Percentiles rank a stretch among this genome's conserved stretches.
Evolutionary conservation across 37 sponge, comb jelly and placozoan species (phyloP).

Genomic region (Halisarca cf. caerulea): DNA sequence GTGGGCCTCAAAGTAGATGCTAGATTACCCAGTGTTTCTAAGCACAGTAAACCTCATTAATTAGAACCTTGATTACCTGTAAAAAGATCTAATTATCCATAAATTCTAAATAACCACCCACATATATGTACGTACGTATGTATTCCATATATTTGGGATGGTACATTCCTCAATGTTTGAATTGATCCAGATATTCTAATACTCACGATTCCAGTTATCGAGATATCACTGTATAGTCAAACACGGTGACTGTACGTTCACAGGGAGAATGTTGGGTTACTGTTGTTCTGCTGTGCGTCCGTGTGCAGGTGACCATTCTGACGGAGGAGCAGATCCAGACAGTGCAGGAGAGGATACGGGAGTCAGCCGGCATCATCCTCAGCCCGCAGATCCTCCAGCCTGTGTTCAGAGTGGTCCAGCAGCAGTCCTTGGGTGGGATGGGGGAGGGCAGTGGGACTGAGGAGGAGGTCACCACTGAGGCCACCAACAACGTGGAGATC

Average conservation of each 20-base stretch:
- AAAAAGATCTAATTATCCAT: too few relatives aligned
- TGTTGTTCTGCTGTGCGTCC: too few relatives aligned
- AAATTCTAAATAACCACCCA: too few relatives aligned
- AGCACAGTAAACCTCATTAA: too few relatives aligned
- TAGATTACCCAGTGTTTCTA: too few relatives aligned
- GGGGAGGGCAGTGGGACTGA: conserved; percentile 1
- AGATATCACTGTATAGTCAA: neutral
- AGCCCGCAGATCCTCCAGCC: conserved; percentile 22
- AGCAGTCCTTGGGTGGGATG: neutral
- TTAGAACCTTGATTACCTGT: too few relatives aligned
- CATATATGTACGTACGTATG: too few relatives aligned
- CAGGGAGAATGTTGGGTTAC: neutral
- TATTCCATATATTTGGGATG: too few relatives aligned
- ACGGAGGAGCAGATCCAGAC: conserved; percentile 7
- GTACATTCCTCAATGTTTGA: too few relatives aligned
- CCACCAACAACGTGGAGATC: conserved; percentile 23
- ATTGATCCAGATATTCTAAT: too few relatives aligned
- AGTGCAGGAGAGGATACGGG: conserved; percentile 5
- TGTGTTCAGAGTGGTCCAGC: conserved; percentile 4
- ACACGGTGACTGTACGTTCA: neutral
- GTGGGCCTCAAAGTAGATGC: too few relatives aligned
- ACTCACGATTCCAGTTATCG: too few relatives aligned
- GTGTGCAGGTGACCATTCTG: conserved; percentile 3
- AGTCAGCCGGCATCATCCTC: conserved; percentile 26
- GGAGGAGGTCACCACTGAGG: neutral